These are phyloP conservation scores for Ptychadena robeensis DNA, from an alignment of 2,797 vertebrate species.

Conservation along the genomic window DNA sequence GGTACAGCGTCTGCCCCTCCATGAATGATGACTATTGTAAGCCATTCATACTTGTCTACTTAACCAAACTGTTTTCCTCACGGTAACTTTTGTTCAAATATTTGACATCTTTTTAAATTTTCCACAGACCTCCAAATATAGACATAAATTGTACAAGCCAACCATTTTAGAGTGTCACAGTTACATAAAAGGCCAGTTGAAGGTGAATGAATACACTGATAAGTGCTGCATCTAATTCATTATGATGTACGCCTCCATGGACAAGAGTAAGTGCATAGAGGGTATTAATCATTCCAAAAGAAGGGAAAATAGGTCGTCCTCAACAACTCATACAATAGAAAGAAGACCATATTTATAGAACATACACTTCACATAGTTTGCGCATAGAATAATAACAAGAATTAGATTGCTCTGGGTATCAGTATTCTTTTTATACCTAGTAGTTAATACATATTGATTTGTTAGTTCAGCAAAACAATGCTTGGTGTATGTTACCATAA, in stretches of 20 bases:
- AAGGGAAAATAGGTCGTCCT: background rate
- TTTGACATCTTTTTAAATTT: slow-evolving; percentile 35
- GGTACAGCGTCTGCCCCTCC: slow-evolving; percentile 28
- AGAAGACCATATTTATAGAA: background rate
- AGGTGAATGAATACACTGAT: background rate
- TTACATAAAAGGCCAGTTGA: background rate
- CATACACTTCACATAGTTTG: background rate
- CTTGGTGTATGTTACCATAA: background rate
- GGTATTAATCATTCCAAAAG: background rate
- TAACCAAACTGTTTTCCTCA: slow-evolving; percentile 36
- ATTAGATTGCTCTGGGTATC: background rate
- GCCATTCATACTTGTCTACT: slow-evolving; percentile 32
- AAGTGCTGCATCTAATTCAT: background rate
- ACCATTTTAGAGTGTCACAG: slow-evolving; percentile 5
- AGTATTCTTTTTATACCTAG: background rate
- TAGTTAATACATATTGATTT: background rate
- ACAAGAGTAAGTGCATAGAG: background rate
- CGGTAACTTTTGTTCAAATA: slow-evolving; percentile 40
- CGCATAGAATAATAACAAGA: background rate
- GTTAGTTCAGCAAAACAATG: background rate
- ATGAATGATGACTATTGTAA: slow-evolving; percentile 51
- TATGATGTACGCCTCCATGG: background rate
- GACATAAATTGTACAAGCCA: background rate
- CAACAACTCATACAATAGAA: background rate
- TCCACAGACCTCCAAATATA: slow-evolving; percentile 12